A percentile compares a stretch with the other conserved stretches of the same genome.
phyloP scores from a whole-genome alignment of 2,113 vertebrate species.

The Scomber colias region DNA sequence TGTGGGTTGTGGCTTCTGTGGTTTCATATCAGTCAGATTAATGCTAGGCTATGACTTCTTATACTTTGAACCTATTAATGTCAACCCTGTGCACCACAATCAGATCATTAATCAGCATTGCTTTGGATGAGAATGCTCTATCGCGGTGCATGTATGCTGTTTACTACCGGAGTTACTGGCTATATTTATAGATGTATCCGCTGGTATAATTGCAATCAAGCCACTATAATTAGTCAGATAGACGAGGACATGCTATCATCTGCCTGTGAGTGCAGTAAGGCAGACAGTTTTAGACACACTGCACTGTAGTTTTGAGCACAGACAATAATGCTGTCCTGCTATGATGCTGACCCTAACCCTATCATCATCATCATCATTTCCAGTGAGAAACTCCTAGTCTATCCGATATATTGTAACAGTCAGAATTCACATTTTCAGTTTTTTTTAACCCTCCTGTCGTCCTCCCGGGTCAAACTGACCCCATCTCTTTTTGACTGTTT shows the following conservation, averaged over 20 bases:
- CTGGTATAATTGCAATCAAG: conserved; percentile 56
- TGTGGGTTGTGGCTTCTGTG: background rate
- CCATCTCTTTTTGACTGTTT: too few relatives aligned
- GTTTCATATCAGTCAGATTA: background rate
- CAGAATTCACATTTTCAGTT: background rate
- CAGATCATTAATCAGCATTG: conserved; percentile 52
- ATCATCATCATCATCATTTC: background rate
- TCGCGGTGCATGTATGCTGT: background rate
- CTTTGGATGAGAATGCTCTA: conserved; percentile 11
- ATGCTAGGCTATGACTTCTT: conserved; percentile 12
- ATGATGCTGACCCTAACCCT: too few relatives aligned
- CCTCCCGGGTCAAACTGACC: too few relatives aligned
- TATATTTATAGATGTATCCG: conserved; percentile 30
- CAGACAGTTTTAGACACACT: background rate
- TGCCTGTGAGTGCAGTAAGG: conserved; percentile 8
- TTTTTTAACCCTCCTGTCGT: too few relatives aligned
- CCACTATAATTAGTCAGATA: conserved; percentile 41
- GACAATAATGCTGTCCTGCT: background rate
- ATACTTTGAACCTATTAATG: conserved; percentile 25
- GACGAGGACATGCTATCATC: conserved; percentile 22
- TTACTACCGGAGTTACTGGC: background rate
- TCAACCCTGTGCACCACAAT: conserved; percentile 20
- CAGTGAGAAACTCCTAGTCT: background rate
- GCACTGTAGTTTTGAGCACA: background rate
- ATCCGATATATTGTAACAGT: background rate